These are phyloP conservation scores for Sinocyclocheilus maitianheensis DNA, from an alignment of 2,113 vertebrate species.

Conservation along the genomic window DNA sequence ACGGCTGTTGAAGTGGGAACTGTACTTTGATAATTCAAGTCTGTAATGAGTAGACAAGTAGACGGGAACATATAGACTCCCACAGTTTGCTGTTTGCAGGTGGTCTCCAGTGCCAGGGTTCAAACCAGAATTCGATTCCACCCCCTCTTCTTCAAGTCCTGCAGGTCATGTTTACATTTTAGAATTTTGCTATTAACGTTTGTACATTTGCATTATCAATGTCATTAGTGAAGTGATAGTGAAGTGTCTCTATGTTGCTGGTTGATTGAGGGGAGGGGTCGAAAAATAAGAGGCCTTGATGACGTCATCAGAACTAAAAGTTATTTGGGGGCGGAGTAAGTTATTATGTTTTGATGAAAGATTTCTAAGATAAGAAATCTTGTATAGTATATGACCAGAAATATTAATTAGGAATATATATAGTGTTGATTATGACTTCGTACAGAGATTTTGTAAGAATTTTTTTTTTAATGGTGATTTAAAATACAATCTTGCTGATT, in stretches of 20 bases:
- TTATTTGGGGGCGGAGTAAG: neutral
- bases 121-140: neutral
- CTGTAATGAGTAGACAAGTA: constrained; percentile 1
- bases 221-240: neutral
- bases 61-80: neutral
- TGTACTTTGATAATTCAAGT: constrained; percentile 1
- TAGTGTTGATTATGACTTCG: neutral
- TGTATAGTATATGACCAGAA: neutral
- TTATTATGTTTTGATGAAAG: neutral
- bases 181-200: neutral
- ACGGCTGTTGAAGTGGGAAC: neutral
- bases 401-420: neutral
- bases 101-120: neutral
- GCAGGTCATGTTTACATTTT: neutral
- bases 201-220: neutral
- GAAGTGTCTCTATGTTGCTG: neutral
- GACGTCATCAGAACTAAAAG: neutral
- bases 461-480: too few species aligned
- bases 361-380: neutral
- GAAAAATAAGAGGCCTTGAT: neutral
- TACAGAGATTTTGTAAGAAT: neutral
- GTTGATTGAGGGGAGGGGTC: neutral
- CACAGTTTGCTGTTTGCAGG: constrained; percentile 2
- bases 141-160: neutral
- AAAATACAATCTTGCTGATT: neutral